Evolutionary conservation across 1,140 invertebrate species (phyloP).

Genomic region (Diplogasteroides magnus): DNA sequence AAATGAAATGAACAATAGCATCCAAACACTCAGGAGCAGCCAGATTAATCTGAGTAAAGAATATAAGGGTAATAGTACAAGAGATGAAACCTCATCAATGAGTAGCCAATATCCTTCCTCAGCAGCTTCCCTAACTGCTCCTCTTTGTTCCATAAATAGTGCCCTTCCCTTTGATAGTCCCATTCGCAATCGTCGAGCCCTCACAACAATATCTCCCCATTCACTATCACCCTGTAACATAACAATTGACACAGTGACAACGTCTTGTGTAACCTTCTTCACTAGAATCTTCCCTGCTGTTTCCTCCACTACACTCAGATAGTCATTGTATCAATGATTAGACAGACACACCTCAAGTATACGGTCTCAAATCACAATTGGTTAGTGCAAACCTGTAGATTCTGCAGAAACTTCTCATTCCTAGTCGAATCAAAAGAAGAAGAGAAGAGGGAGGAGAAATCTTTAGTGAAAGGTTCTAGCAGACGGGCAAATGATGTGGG

Average conservation of each 20-base stretch:
- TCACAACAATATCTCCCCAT: constrained; percentile 67
- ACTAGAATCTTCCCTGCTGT: constrained; percentile 67
- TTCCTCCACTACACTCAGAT: constrained; percentile 72
- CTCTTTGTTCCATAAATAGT: constrained; percentile 47
- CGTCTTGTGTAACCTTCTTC: constrained; percentile 56
- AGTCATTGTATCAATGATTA: constrained; percentile 67
- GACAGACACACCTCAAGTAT: constrained; percentile 65
- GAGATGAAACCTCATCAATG: constrained; percentile 49
- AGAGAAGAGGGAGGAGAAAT: constrained; percentile 78
- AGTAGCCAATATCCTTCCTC: constrained; percentile 51
- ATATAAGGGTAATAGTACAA: too few relatives aligned
- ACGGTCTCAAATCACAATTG: neutral
- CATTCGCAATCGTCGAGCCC: constrained; percentile 65
- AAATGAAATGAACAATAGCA: constrained; percentile 40
- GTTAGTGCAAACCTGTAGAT: constrained; percentile 63
- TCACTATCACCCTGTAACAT: too few relatives aligned
- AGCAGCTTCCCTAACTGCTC: constrained; percentile 43
- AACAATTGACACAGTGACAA: too few relatives aligned
- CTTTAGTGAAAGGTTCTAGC: constrained; percentile 72
- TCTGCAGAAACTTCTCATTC: constrained; percentile 77
- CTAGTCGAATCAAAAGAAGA: constrained; percentile 72
- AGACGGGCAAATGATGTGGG: constrained; percentile 83
- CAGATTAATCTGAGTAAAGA: constrained; percentile 44
- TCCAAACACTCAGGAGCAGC: constrained; percentile 52
- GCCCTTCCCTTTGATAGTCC: constrained; percentile 60